Conservation (phyloP, 2,888 invertebrate species). For the Drosophila subquinaria region DNA sequence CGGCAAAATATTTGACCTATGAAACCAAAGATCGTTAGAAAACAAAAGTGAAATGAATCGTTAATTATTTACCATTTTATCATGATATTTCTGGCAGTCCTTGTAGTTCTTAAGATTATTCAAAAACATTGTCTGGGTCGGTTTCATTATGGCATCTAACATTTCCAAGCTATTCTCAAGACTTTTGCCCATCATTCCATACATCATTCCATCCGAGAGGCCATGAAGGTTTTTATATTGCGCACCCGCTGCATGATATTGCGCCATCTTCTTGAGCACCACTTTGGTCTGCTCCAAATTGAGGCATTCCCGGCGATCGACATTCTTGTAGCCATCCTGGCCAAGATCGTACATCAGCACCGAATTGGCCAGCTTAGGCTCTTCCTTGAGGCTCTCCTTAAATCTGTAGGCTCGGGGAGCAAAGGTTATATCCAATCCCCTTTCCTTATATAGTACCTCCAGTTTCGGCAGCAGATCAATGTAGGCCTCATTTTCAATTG, state of each 20-base stretch:
- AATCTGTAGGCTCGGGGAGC: conserved; percentile 62
- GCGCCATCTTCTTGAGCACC: conserved; percentile 79
- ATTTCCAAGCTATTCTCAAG: conserved; percentile 16
- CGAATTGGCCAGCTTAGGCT: conserved; percentile 54
- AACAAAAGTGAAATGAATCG: no score
- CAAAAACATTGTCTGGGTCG: conserved; percentile 35
- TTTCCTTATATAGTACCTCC: conserved; percentile 63
- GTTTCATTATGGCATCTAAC: conserved; percentile 31
- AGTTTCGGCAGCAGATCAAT: conserved; percentile 71
- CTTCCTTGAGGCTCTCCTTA: conserved; percentile 38
- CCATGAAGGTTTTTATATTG: conserved; percentile 61
- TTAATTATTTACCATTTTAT: conserved; percentile 64
- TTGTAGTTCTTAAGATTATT: conserved; percentile 52
- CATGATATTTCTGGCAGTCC: conserved; percentile 55
- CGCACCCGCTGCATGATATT: conserved; percentile 83
- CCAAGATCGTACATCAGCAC: conserved; percentile 81
- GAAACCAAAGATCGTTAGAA: background rate
- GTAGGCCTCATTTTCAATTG: conserved; percentile 64
- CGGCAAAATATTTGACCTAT: conserved; percentile 54
- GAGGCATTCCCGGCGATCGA: conserved; percentile 78
- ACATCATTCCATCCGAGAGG: conserved; percentile 25
- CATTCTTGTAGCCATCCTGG: conserved; percentile 73
- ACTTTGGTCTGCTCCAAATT: conserved; percentile 76
- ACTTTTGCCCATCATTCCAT: conserved; percentile 38
- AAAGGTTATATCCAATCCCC: conserved; percentile 57